Percentiles rank a stretch among this genome's conserved stretches.
Evolutionary conservation across 2,797 vertebrate species (phyloP).

Genomic region (Heteromormyrus szaboi): DNA sequence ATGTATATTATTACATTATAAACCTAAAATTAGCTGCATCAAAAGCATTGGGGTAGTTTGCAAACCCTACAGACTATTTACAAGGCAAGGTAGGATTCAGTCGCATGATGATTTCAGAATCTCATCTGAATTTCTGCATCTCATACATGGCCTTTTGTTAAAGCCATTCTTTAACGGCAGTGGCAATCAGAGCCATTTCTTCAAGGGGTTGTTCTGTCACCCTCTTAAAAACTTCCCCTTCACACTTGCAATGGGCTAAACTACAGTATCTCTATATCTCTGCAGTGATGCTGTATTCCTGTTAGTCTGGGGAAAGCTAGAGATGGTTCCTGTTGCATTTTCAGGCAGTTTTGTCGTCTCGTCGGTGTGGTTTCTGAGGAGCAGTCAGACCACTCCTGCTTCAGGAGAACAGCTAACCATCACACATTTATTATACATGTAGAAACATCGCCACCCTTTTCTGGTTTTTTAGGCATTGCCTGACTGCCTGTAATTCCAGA

Average conservation of each 20-base stretch:
- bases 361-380: not conserved
- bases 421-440: not conserved
- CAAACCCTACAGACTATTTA: too few species aligned
- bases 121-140: conserved; percentile 21
- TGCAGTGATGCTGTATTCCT: conserved; percentile 7
- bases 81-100: not conserved
- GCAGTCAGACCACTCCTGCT: not conserved
- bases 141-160: conserved; percentile 5
- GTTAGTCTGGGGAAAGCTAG: not conserved
- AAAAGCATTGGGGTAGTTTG: too few species aligned
- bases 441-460: not conserved
- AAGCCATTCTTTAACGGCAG: conserved; percentile 7
- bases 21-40: too few species aligned
- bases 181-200: not conserved
- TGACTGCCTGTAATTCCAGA: not conserved
- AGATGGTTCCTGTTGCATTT: not conserved
- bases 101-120: not conserved
- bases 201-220: not conserved
- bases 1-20: too few species aligned
- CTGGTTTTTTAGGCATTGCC: not conserved
- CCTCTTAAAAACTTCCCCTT: not conserved
- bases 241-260: not conserved
- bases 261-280: conserved; percentile 9
- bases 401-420: not conserved
- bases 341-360: not conserved